These are phyloP conservation scores for Zophobas atratus DNA, from an alignment of 1,140 invertebrate species.

Conservation along the genomic window DNA sequence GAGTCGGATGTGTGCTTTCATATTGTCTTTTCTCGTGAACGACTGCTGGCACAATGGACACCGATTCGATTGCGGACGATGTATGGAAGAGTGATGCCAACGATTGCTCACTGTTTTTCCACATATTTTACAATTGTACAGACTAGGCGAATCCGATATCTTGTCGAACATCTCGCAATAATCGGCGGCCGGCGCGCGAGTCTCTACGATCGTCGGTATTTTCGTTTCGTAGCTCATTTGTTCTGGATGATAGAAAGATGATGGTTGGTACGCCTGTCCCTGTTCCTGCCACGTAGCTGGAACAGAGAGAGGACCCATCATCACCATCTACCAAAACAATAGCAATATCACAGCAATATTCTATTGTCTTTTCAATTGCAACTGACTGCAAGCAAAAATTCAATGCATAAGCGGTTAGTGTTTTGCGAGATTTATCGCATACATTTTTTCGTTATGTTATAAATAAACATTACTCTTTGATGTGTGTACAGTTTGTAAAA, in stretches of 20 bases:
- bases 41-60: slow-evolving; percentile 79
- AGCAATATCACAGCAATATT: slow-evolving; percentile 1
- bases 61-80: slow-evolving; percentile 79
- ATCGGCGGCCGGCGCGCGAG: slow-evolving; percentile 48
- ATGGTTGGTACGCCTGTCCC: slow-evolving; percentile 48
- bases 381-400: neutral
- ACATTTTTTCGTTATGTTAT: too few species aligned
- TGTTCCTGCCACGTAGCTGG: slow-evolving; percentile 60
- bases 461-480: too few species aligned
- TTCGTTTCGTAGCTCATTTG: slow-evolving; percentile 9
- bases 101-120: slow-evolving; percentile 82
- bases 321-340: slow-evolving; percentile 57
- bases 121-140: slow-evolving; percentile 74
- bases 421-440: too few species aligned
- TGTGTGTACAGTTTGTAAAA: too few species aligned
- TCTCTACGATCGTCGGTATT: slow-evolving; percentile 11
- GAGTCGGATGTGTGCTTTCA: slow-evolving; percentile 79
- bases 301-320: slow-evolving; percentile 60
- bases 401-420: neutral
- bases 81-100: slow-evolving; percentile 81
- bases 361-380: neutral
- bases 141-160: slow-evolving; percentile 50
- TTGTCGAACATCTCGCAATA: slow-evolving; percentile 58
- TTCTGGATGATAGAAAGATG: slow-evolving; percentile 37
- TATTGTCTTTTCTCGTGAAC: slow-evolving; percentile 80